These are phyloP conservation scores for Pagrus major DNA, from an alignment of 2,113 vertebrate genomes.

Conservation along the genomic window DNA sequence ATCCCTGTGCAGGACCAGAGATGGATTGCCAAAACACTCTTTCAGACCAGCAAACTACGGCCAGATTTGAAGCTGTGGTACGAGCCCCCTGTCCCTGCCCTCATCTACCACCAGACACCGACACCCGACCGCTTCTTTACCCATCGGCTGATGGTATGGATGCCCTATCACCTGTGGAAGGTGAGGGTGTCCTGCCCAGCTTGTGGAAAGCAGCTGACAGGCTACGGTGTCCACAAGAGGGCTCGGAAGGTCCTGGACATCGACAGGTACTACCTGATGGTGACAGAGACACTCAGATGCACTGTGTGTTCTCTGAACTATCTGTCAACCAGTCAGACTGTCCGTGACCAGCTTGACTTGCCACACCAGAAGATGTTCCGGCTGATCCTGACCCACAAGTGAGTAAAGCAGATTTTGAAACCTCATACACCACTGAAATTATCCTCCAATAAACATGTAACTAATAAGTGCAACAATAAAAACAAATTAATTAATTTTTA, in stretches of 20 bases:
- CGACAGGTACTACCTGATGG: neutral
- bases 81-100: neutral
- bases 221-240: slow-evolving; percentile 3
- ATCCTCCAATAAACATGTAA: too few species aligned
- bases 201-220: slow-evolving; percentile 34
- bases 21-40: too few species aligned
- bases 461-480: too few species aligned
- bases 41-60: too few species aligned
- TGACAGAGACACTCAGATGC: slow-evolving; percentile 1
- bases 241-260: neutral
- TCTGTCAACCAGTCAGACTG: neutral
- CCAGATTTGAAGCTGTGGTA: neutral
- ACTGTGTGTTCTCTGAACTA: neutral
- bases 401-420: too few species aligned
- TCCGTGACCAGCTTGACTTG: too few species aligned
- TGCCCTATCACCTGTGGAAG: slow-evolving; percentile 44
- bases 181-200: slow-evolving; percentile 18
- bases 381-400: too few species aligned
- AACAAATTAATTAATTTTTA: too few species aligned
- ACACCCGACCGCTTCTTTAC: neutral
- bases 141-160: slow-evolving; percentile 48
- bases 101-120: neutral
- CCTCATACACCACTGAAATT: too few species aligned
- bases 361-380: too few species aligned
- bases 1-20: too few species aligned